A percentile compares a stretch with the other conserved stretches of the same genome.
Conservation (phyloP, 2,113 vertebrate species). For the Antennarius striatus region DNA sequence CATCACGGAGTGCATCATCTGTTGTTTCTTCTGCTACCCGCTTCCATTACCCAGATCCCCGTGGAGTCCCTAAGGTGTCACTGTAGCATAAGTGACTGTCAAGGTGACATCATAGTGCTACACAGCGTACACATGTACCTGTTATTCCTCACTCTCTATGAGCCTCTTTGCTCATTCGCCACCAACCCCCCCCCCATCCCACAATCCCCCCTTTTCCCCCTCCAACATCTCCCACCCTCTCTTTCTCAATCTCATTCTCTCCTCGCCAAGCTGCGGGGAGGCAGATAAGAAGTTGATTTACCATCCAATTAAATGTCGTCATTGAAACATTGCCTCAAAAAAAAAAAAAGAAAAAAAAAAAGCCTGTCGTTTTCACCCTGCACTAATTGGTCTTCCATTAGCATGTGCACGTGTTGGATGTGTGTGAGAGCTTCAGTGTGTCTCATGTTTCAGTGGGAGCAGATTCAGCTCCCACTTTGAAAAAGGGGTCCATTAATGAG, state of each 20-base stretch:
- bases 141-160: conserved; percentile 22
- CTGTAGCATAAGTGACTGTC: not conserved
- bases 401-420: conserved; percentile 23
- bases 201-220: not conserved
- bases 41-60: not conserved
- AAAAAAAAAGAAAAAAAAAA: conserved; percentile 37
- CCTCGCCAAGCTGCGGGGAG: conserved; percentile 91
- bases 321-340: conserved; percentile 99
- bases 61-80: not conserved
- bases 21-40: conserved; percentile 8
- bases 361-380: conserved; percentile 90
- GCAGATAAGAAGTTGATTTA: conserved; percentile 99
- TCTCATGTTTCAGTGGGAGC: conserved; percentile 21
- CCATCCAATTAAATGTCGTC: conserved; percentile 99
- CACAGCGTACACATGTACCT: not conserved
- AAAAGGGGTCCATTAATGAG: conserved; percentile 38
- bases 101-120: conserved; percentile 15
- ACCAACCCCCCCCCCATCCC: not conserved
- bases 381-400: conserved; percentile 64
- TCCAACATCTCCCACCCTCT: not conserved
- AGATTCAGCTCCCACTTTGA: conserved; percentile 12
- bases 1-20: conserved; percentile 4
- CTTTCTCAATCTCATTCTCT: conserved; percentile 66
- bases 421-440: conserved; percentile 15
- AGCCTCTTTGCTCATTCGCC: conserved; percentile 4